Conservation (phyloP, 1,140 invertebrate species). For the Ostrea denselamellosa region DNA sequence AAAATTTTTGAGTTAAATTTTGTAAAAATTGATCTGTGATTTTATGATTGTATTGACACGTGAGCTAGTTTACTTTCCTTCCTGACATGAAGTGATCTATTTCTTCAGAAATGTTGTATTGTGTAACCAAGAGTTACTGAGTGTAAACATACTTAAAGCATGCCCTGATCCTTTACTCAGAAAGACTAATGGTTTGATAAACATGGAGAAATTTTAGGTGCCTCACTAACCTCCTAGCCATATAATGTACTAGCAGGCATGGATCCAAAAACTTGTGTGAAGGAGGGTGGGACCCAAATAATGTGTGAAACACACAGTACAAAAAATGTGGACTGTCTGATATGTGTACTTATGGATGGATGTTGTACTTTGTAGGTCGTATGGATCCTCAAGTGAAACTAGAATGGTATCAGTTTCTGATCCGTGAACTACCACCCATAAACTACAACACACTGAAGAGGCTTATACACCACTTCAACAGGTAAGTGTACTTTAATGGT, state of each 20-base stretch:
- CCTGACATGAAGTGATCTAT: background rate
- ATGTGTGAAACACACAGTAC: background rate
- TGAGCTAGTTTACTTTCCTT: background rate
- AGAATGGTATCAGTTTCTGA: conserved; percentile 81
- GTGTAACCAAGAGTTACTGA: background rate
- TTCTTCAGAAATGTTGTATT: background rate
- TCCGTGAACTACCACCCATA: conserved; percentile 85
- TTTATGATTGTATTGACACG: background rate
- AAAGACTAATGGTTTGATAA: background rate
- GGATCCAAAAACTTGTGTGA: background rate
- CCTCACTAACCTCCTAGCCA: background rate
- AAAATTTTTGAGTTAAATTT: background rate
- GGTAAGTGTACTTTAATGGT: conserved; percentile 58
- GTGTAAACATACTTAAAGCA: background rate
- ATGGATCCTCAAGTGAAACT: conserved; percentile 62
- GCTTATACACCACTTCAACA: conserved; percentile 87
- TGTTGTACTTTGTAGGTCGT: conserved; percentile 23
- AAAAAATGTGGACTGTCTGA: background rate
- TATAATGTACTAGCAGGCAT: background rate
- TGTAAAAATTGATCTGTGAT: background rate
- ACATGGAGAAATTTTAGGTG: background rate
- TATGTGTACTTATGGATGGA: background rate
- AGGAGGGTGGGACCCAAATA: background rate
- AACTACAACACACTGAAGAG: conserved; percentile 86
- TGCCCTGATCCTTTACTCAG: background rate